Evolutionary conservation across 2,113 vertebrate genomes (phyloP), one percentile per base, ranked within the genome.

Genomic region (Zapus hudsonius): DNA sequence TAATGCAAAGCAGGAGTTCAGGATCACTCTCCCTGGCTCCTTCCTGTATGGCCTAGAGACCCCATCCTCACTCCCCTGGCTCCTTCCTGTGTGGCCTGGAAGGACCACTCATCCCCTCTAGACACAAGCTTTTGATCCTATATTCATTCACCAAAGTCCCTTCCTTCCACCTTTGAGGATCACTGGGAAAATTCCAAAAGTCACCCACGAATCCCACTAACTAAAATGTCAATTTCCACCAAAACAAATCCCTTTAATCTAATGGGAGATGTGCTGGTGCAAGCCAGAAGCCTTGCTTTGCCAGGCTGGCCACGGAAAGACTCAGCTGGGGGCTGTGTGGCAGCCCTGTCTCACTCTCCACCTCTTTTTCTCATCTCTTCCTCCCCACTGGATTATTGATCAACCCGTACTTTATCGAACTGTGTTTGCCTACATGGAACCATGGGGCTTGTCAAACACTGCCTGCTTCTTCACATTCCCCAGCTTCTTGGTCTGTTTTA

Each of bases 261-360:
- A 64, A 63, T 0, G 31, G 42, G 19, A 38, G 27, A 25, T 2
- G 2, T 0, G 1, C 42, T 0, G 1, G 63, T 17, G 40, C 86
- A 19, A 57, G 25, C 75, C 29, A 52, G 64, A 82, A 52, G 42
- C 3, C 27, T 9, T 10, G 23, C 61, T 74, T 36, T 73, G 19
- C 55, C 33, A 22, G 3, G 5, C 0, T 47, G 11, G 2, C 44
- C 36, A 55, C 64, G 4, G 22, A 44, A 44, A 59, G 20, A 1
- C 69, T 83, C 36, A 15, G 25, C 38, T 27, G 20, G 75, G 23
- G 0, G 4, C 66, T 47, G 52, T 8, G 5, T 17, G 23, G 2
- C 1, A 22, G 25, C 12, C 52, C 70, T 11, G 44, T 5, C 64
- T 57, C 27, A 2, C 27, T 20, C 83, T 64, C 40, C 10, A 5